Evolutionary conservation across 2,113 vertebrate species (phyloP).

Genomic region (Fukomys damarensis): DNA sequence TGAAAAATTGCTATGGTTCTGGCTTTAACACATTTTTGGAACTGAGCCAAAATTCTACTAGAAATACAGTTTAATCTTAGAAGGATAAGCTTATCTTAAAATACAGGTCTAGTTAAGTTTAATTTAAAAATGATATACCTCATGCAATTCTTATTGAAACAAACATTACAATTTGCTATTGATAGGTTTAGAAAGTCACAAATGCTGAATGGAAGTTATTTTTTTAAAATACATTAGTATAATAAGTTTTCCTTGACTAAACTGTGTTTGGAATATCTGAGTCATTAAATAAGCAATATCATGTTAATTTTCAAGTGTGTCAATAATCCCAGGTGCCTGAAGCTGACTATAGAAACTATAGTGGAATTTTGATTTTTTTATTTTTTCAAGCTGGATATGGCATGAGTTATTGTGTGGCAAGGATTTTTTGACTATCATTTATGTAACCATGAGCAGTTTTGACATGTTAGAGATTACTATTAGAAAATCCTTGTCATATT

Average conservation of each 20-base stretch:
- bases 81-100: conserved; percentile 32
- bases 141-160: not conserved
- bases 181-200: not conserved
- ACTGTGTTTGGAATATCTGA: not conserved
- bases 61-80: not conserved
- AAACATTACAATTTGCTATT: conserved; percentile 9
- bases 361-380: not conserved
- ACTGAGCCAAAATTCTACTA: not conserved
- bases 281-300: not conserved
- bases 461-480: not conserved
- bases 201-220: not conserved
- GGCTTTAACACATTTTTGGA: conserved; percentile 43
- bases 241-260: not conserved
- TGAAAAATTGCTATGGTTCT: not conserved
- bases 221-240: not conserved
- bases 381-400: not conserved
- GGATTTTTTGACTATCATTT: not conserved
- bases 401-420: not conserved
- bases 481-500: not conserved
- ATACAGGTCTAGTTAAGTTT: not conserved
- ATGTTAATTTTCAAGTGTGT: not conserved
- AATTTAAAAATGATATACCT: conserved; percentile 23
- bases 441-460: not conserved
- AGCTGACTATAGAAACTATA: not conserved
- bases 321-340: not conserved